Base-by-base conservation (phyloP, 1,140 invertebrate species). In the Drosophila jambulina region DNA sequence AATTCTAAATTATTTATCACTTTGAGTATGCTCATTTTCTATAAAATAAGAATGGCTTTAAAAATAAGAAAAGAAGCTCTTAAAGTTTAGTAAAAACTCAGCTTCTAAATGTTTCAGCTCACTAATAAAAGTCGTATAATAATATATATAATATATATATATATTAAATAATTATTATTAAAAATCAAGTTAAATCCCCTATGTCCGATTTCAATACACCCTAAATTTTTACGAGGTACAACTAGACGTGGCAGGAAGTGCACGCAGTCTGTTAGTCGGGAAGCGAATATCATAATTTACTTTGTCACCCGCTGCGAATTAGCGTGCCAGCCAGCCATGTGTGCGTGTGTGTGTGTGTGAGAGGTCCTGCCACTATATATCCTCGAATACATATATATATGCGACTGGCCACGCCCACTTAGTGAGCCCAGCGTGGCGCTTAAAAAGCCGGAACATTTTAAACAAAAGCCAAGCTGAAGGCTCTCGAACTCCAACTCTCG, bases 251-350 rank as follows among this genome's bases (percentile, higher is more conserved):
- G 76, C 78, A 76, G 86, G 81, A 90, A 91, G 82, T 91, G 75
- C 75, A 91, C 82, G 81, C 85, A 85, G 85, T 91, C 85, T 91
- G 86, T 80, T 90, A 90, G 82, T 60, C 86, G 79, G 85, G 68
- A 85, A 82, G 74, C 86, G 85, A 90, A 91, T 90, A 88, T 88
- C 85, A 88, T 88, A 88, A 88, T 88, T 88, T 88, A 88, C 85
- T 88, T 85, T 88, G 85, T 88, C 85, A 88, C 85, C 85, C 85
- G 85, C 86, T 90, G 85, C 81, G 85, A 88, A 88, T 88, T 90
- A 88, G 86, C 85, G 65, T 71, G 67, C 70, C 56, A 72, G 54
- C 70, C 45, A 72, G 54, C 70, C 70, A 72, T 72, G 69, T 72
- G 63, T 74, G 74, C 54, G 42, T 76, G 65, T 43, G 42, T 46